Evolutionary conservation across 2,888 invertebrate species (phyloP), one percentile per base, ranked within the genome.

Genomic region (Nysson spinosus): DNA sequence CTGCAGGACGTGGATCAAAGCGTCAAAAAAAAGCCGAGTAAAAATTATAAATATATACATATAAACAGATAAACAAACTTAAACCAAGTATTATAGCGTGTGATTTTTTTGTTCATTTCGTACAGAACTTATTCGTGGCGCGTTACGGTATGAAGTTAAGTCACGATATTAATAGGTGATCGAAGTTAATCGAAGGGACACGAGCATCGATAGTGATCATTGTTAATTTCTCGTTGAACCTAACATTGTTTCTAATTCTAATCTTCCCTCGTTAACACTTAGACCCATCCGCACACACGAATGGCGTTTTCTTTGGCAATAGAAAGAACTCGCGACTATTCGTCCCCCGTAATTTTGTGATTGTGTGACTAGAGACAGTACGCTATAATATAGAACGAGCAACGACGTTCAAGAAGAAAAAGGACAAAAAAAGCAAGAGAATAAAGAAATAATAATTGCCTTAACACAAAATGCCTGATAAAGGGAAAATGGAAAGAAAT

Each of bases 1-100:
- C 55, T 55, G 64, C 54, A 52, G 65, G 50, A 65, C 62, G 64
- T 62, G 72, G 55, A 56, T 71, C 32, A 50, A 56, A 55, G 43
- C 7, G n/a, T n/a, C n/a, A n/a, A 28, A 34, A 37, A 44, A 52
- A 51, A 34, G 64, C 16, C 46, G 47, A 52, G 28, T 32, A 60
- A 72, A 75, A 60, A 64, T 51, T 20, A 51, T 34, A 61, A 46
- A 54, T 55, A 64, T 54, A 61, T 61, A 61, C 57, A 74, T 57
- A 44, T 19, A 46, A 52, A 50, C 56, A 50, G 52, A 65, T 34
- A 72, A 50, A 49, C 42, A 40, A 50, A 57, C 24, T 54, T 52
- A 73, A 57, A 63, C 30, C 37, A 71, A 67, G 54, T 67, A 63
- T 67, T n/a, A 60, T 71, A 75, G 58, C 56, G 67, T 56, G 65